Base-by-base conservation (phyloP, 2,113 vertebrate genomes). In the Rhineura floridana region DNA sequence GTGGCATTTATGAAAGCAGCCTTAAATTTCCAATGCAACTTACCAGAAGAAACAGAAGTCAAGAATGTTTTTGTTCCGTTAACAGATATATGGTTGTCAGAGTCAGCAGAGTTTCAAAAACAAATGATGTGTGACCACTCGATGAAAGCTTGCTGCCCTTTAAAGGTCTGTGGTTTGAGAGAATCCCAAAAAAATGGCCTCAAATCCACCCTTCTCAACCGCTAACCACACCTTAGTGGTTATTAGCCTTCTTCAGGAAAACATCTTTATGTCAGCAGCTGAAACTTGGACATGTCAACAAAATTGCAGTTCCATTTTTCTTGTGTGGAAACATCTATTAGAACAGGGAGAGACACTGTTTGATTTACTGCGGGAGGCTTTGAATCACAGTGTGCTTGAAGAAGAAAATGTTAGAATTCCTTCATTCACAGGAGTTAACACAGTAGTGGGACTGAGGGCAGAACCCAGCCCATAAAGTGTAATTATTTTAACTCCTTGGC, bases 51-150 rank as follows among this genome's bases (percentile, higher is more conserved):
- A 1, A 1, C 76, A 9, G 1, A 85, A 1, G 0, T 36, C 3
- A 2, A 33, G 3, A 0, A 13, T 39, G 39, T 7, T 48, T 90
- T 81, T 80, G 42, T 87, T 55, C 9, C 0, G 2, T 1, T 86
- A 39, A 79, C 36, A 84, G 21, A 3, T 81, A 28, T 13, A 46
- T 44, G 6, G 0, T 39, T 78, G 78, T 62, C 77, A 90, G 91
- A 46, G 62, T 73, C 55, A 12, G 46, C 78, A 55, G 65, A 84
- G n/a, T 81, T 50, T 39, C 63, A 92, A 93, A 84, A 92, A 85
- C 19, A 52, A 81, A 13, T 17, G 7, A 19, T 84, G 0, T 52
- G 4, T 76, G 33, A 21, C 88, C 19, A 12, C 3, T 3, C 55
- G 50, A 77, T 1, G 85, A 63, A 81, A 87, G 0, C 4, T 82